A percentile compares a stretch with the other conserved stretches of the same genome.
These are phyloP conservation scores for Molorchus minor DNA, from an alignment of 2,888 invertebrate genomes.

Conservation along the genomic window DNA sequence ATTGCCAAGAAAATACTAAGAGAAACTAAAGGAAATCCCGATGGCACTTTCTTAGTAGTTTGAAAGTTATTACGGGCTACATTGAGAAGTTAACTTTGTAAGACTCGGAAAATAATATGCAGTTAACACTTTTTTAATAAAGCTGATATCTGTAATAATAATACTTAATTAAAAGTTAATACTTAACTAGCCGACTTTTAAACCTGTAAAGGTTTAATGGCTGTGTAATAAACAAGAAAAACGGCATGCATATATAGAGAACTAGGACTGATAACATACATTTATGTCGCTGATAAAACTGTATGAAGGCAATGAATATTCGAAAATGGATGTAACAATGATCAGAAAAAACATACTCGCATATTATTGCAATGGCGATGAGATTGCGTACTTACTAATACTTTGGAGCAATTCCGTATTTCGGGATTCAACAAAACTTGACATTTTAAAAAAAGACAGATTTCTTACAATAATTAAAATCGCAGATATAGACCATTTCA, in stretches of 20 bases:
- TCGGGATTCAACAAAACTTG: constrained; percentile 1
- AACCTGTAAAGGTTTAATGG: not conserved
- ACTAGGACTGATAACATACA: constrained; percentile 12
- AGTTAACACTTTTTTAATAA: not conserved
- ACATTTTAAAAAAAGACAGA: too few species aligned
- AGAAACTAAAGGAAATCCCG: constrained; percentile 35
- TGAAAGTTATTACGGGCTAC: constrained; percentile 36
- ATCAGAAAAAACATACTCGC: constrained; percentile 18
- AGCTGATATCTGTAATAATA: not conserved
- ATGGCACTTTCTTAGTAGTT: constrained; percentile 40
- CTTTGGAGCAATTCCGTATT: not conserved
- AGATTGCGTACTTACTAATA: constrained; percentile 12
- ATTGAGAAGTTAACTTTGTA: constrained; percentile 35
- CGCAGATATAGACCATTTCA: too few species aligned
- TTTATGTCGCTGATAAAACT: constrained; percentile 11
- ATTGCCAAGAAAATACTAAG: constrained; percentile 35
- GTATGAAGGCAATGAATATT: constrained; percentile 9
- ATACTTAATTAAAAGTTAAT: not conserved
- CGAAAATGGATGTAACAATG: constrained; percentile 10
- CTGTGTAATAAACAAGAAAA: constrained; percentile 7
- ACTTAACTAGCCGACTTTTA: not conserved
- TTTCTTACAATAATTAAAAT: too few species aligned
- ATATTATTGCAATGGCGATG: not conserved
- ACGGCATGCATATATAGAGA: constrained; percentile 2
- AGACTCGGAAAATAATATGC: constrained; percentile 7